phyloP scores from a whole-genome alignment of 2,797 vertebrate genomes.

The Poliocrania exsul region DNA sequence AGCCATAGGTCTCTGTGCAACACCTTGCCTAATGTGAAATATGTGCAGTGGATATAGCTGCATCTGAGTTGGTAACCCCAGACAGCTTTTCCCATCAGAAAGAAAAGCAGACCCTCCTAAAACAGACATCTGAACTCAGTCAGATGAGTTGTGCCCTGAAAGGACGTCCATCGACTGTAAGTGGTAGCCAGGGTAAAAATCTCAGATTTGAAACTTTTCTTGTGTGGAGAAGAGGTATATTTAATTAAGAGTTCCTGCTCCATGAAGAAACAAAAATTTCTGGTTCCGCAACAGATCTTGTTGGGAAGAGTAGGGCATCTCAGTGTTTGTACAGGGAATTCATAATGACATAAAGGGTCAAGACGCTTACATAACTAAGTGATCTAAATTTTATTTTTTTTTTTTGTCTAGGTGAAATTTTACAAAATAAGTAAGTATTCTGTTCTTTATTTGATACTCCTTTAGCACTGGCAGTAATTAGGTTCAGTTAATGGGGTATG shows the following conservation, averaged over 20 bases:
- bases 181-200: neutral
- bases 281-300: neutral
- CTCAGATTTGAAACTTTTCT: neutral
- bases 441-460: neutral
- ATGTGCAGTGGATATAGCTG: neutral
- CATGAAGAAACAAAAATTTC: neutral
- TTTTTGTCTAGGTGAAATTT: neutral
- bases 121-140: neutral
- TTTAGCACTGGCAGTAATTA: neutral
- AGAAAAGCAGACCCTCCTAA: neutral
- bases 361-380: neutral
- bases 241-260: neutral
- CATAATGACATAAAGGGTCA: neutral
- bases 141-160: neutral
- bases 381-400: neutral
- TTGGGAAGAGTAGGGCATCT: neutral
- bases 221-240: neutral
- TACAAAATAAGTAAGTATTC: neutral
- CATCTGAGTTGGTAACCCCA: neutral
- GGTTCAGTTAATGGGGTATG: neutral
- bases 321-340: neutral
- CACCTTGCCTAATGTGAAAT: neutral
- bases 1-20: neutral
- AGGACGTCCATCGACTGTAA: neutral
- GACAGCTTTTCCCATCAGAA: neutral